These are phyloP conservation scores for Pelochelys cantorii DNA, from an alignment of 2,797 vertebrate species.

Conservation along the genomic window DNA sequence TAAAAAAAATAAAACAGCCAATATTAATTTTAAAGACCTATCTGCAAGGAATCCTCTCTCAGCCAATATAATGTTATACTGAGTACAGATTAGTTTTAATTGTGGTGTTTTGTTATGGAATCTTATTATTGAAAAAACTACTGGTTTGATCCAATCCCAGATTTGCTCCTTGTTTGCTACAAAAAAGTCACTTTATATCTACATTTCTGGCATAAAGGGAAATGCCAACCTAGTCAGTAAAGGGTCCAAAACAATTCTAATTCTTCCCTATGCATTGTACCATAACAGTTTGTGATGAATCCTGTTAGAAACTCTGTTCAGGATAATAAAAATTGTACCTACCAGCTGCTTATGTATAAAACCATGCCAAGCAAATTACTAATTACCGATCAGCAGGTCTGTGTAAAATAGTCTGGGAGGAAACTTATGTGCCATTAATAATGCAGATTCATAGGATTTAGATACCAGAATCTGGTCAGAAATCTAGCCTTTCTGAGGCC, in stretches of 20 bases:
- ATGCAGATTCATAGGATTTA: not conserved
- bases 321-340: conserved; percentile 2
- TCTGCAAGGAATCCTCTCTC: not conserved
- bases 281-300: not conserved
- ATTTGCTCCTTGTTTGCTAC: not conserved
- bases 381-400: not conserved
- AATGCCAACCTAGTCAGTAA: not conserved
- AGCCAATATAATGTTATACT: not conserved
- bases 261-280: not conserved
- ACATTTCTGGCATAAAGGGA: not conserved
- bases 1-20: not conserved
- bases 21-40: not conserved
- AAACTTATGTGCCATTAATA: not conserved
- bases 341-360: not conserved
- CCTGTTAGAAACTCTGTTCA: not conserved
- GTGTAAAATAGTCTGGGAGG: not conserved
- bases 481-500: not conserved
- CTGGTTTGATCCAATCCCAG: not conserved
- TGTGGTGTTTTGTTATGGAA: not conserved
- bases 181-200: not conserved
- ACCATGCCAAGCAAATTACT: conserved; percentile 2
- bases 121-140: not conserved
- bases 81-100: not conserved
- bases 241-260: not conserved
- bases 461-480: not conserved